Conservation (phyloP, 2,888 invertebrate genomes). For the Venusia cambrica region DNA sequence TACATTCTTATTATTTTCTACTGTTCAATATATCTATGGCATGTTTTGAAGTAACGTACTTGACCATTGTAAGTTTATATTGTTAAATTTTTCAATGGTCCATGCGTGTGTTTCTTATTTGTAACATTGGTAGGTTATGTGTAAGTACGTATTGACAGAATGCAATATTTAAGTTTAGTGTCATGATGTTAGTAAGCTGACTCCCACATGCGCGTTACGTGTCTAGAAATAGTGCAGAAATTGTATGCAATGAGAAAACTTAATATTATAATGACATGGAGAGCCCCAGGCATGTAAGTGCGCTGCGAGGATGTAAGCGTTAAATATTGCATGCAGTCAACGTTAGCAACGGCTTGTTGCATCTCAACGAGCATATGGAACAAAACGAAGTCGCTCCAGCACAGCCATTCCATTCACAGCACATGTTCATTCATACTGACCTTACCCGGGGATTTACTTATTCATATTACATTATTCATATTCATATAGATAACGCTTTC, state of each 20-base stretch:
- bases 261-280: conserved; percentile 53
- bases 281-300: conserved; percentile 59
- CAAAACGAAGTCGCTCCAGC: conserved; percentile 56
- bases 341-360: conserved; percentile 75
- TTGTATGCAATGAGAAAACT: conserved; percentile 57
- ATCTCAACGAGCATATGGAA: conserved; percentile 67
- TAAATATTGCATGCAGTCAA: conserved; percentile 82
- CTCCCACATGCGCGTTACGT: conserved; percentile 59
- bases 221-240: conserved; percentile 55
- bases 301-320: conserved; percentile 65
- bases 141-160: conserved; percentile 76
- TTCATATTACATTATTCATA: too few species aligned
- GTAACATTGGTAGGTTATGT: conserved; percentile 41
- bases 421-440: conserved; percentile 37
- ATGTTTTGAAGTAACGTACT: conserved; percentile 20
- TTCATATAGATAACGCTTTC: conserved; percentile 40
- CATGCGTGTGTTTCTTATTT: conserved; percentile 52
- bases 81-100: conserved; percentile 30
- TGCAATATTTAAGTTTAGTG: conserved; percentile 74
- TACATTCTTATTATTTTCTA: conserved; percentile 13
- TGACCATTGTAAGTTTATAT: conserved; percentile 14
- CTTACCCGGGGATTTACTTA: conserved; percentile 34
- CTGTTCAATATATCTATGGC: conserved; percentile 17
- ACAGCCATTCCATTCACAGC: conserved; percentile 50
- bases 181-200: conserved; percentile 57